Percentiles rank a stretch among this genome's conserved stretches.
phyloP scores from a whole-genome alignment of 2,888 invertebrate species.

The Synergus gifuensis region DNA sequence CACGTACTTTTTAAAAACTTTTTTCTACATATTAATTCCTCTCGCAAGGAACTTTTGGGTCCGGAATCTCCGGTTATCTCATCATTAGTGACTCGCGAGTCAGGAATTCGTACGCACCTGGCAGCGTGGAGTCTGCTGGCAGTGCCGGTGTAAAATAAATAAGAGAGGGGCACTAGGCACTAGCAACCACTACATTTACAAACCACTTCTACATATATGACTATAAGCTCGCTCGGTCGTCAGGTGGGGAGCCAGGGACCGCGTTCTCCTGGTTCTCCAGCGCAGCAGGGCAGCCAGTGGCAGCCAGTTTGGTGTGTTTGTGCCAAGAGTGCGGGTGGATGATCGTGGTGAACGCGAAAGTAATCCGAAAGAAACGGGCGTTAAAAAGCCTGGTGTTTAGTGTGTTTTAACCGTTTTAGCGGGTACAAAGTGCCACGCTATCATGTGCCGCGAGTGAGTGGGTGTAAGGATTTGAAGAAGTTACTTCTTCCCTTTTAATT shows the following conservation, averaged over 20 bases:
- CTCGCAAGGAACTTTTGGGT: neutral
- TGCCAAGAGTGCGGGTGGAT: conserved; percentile 62
- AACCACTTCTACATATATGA: too few relatives aligned
- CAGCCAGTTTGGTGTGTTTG: conserved; percentile 64
- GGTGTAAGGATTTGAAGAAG: conserved; percentile 52
- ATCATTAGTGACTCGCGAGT: conserved; percentile 35
- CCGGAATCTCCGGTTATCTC: neutral
- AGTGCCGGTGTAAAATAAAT: neutral
- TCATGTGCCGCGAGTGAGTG: conserved; percentile 56
- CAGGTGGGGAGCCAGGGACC: conserved; percentile 40
- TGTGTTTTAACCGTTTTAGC: neutral
- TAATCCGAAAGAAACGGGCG: conserved; percentile 32
- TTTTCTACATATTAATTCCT: neutral
- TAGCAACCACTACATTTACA: conserved; percentile 39
- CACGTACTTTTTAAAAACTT: neutral
- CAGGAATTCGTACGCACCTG: conserved; percentile 49
- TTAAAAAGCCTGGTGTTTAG: neutral
- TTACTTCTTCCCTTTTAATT: conserved; percentile 43
- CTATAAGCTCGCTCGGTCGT: conserved; percentile 16
- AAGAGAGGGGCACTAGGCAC: conserved; percentile 1
- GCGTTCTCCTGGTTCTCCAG: conserved; percentile 62
- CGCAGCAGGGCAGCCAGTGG: conserved; percentile 62
- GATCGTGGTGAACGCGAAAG: conserved; percentile 51
- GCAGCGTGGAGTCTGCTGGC: conserved; percentile 16
- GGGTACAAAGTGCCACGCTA: conserved; percentile 14